Evolutionary conservation across 2,888 invertebrate species (phyloP).

Genomic region (Quadroppia sp.): DNA sequence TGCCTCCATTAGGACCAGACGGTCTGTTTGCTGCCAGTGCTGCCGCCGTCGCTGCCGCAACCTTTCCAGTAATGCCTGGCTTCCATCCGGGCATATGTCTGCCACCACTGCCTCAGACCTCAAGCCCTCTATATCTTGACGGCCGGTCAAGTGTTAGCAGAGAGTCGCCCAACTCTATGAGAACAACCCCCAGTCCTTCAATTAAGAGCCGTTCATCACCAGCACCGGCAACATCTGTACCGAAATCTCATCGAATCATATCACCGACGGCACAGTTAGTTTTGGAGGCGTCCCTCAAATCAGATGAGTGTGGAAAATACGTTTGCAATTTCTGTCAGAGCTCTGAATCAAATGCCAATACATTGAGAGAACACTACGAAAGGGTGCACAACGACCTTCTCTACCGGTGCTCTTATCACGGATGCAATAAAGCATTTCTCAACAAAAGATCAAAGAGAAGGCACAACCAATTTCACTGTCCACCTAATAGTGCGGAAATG

Average conservation of each 20-base stretch:
- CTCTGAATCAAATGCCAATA: constrained; percentile 61
- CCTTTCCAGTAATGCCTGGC: constrained; percentile 33
- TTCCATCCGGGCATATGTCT: constrained; percentile 13
- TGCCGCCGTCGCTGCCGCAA: constrained; percentile 33
- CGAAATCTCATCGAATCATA: constrained; percentile 25
- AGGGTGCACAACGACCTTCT: constrained; percentile 64
- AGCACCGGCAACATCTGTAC: neutral
- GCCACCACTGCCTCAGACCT: constrained; percentile 26
- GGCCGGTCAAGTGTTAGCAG: constrained; percentile 15
- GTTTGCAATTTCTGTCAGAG: constrained; percentile 68
- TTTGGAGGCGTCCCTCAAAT: constrained; percentile 62
- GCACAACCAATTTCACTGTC: constrained; percentile 19
- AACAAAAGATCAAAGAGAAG: constrained; percentile 59
- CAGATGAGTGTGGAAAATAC: constrained; percentile 64
- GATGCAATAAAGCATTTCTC: constrained; percentile 72
- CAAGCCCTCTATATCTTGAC: neutral
- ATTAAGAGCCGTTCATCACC: constrained; percentile 35
- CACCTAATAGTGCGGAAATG: neutral
- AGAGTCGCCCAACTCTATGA: constrained; percentile 36
- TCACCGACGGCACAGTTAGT: constrained; percentile 52
- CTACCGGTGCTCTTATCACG: constrained; percentile 69
- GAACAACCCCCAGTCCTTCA: constrained; percentile 41
- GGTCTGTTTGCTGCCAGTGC: constrained; percentile 31
- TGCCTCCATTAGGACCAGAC: constrained; percentile 16
- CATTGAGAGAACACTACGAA: constrained; percentile 70